A percentile compares a stretch with the other conserved stretches of the same genome.
These are phyloP conservation scores for Ganaspis brasiliensis DNA, from an alignment of 2,888 invertebrate species.

Conservation along the genomic window DNA sequence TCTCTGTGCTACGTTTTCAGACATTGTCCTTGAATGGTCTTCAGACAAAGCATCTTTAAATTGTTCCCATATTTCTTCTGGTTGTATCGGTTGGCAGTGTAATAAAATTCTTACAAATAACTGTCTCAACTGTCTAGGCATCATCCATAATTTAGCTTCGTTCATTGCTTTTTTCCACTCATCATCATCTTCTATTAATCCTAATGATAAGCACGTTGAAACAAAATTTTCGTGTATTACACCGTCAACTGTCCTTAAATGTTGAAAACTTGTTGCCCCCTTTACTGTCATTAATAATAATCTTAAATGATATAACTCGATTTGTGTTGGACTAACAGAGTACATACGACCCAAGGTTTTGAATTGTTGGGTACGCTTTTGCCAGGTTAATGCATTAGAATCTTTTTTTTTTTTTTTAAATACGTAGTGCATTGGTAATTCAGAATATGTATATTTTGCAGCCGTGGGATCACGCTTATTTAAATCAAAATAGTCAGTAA, in stretches of 20 bases:
- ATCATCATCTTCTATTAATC: slow-evolving; percentile 48
- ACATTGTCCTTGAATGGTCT: slow-evolving; percentile 50
- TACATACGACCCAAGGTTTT: slow-evolving; percentile 37
- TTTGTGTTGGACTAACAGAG: slow-evolving; percentile 56
- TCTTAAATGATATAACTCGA: slow-evolving; percentile 66
- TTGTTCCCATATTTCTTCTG: slow-evolving; percentile 56
- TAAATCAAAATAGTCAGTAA: slow-evolving; percentile 32
- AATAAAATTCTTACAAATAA: slow-evolving; percentile 67
- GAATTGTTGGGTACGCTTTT: slow-evolving; percentile 1
- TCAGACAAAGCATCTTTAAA: slow-evolving; percentile 60
- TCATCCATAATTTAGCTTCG: slow-evolving; percentile 52
- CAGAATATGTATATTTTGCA: slow-evolving; percentile 26
- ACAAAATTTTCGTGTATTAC: slow-evolving; percentile 55
- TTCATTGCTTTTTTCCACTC: slow-evolving; percentile 51
- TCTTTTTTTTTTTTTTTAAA: background rate
- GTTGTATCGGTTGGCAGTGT: slow-evolving; percentile 58
- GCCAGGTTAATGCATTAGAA: slow-evolving; percentile 1
- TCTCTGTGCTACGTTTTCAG: slow-evolving; percentile 40
- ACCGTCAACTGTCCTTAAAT: slow-evolving; percentile 66
- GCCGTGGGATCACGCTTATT: slow-evolving; percentile 21
- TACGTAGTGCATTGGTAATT: slow-evolving; percentile 24
- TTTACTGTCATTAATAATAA: slow-evolving; percentile 64
- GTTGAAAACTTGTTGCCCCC: slow-evolving; percentile 63
- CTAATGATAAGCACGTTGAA: slow-evolving; percentile 47
- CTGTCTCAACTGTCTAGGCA: slow-evolving; percentile 66